These are phyloP conservation scores for Leucosticte australis DNA, from an alignment of 2,113 vertebrate species.

Conservation along the genomic window DNA sequence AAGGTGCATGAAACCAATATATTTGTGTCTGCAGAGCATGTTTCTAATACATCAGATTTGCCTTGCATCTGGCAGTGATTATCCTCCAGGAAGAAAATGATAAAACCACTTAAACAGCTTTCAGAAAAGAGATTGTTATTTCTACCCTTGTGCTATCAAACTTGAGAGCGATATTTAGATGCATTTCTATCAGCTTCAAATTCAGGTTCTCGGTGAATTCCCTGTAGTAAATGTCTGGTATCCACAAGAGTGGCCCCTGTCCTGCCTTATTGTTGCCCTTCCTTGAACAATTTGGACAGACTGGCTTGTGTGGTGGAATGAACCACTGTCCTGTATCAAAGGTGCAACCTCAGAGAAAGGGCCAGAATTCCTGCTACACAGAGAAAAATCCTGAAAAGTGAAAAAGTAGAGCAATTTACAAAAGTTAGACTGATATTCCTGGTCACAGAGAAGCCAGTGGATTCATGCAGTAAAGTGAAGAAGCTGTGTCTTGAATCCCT, in stretches of 20 bases:
- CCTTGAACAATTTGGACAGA: background rate
- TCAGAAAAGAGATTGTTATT: background rate
- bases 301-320: background rate
- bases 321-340: background rate
- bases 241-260: background rate
- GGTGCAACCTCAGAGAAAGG: background rate
- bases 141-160: background rate
- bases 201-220: background rate
- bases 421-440: background rate
- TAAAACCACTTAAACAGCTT: background rate
- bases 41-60: background rate
- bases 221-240: background rate
- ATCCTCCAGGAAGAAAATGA: background rate
- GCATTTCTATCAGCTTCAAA: background rate
- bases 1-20: background rate
- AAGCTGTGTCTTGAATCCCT: background rate
- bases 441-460: background rate
- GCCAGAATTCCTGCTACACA: background rate
- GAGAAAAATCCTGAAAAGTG: background rate
- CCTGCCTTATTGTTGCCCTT: background rate
- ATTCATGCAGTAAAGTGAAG: background rate
- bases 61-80: background rate
- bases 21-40: background rate
- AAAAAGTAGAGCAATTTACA: background rate
- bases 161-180: background rate